Evolutionary conservation across 2,888 invertebrate species (phyloP).

Genomic region (Leptinotarsa rubiginosa): DNA sequence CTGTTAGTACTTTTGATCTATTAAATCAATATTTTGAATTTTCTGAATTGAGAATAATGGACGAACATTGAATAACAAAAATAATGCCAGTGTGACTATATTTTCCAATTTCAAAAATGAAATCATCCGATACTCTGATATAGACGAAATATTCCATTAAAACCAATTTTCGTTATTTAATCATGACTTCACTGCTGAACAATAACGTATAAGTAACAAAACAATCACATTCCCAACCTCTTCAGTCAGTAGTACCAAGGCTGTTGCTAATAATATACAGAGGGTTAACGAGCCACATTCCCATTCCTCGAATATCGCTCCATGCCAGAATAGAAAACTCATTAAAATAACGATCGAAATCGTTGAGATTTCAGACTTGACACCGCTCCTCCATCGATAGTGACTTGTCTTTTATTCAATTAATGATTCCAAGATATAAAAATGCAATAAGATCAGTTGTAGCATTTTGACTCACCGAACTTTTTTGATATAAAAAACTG

Average conservation of each 20-base stretch:
- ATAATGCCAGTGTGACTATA: neutral
- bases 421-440: too few relatives aligned
- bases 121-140: too few relatives aligned
- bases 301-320: neutral
- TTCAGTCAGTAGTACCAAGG: neutral
- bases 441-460: too few relatives aligned
- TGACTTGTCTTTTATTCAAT: neutral
- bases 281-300: neutral
- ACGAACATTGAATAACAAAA: neutral
- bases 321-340: conserved; percentile 10
- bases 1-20: too few relatives aligned
- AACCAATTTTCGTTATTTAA: neutral
- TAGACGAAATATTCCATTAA: too few relatives aligned
- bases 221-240: neutral
- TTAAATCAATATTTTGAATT: too few relatives aligned
- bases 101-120: neutral
- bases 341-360: conserved; percentile 8
- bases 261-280: conserved; percentile 1
- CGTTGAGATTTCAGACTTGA: neutral
- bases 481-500: too few relatives aligned
- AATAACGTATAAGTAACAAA: neutral
- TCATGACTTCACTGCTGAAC: neutral
- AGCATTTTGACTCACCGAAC: too few relatives aligned
- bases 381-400: neutral
- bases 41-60: too few relatives aligned